phyloP scores from a whole-genome alignment of 2,888 invertebrate species.

The Plagodis dolabraria region DNA sequence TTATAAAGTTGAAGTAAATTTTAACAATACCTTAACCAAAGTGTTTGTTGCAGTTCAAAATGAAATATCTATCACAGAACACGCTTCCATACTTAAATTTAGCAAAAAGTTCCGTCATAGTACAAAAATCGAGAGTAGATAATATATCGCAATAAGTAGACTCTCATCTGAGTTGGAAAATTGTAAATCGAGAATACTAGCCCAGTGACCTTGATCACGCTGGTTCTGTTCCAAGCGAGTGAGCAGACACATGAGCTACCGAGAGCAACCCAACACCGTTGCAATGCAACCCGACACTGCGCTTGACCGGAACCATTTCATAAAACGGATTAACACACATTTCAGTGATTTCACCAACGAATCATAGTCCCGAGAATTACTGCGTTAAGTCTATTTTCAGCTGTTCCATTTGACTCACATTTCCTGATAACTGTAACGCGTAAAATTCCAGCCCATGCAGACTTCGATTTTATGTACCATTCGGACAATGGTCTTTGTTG shows the following conservation, averaged over 20 bases:
- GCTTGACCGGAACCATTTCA: conserved; percentile 46
- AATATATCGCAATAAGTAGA: conserved; percentile 2
- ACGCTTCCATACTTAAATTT: conserved; percentile 1
- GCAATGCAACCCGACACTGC: conserved; percentile 56
- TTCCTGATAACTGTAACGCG: neutral
- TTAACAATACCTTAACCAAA: no score
- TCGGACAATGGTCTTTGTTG: conserved; percentile 39
- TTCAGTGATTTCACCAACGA: conserved; percentile 10
- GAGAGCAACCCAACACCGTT: conserved; percentile 52
- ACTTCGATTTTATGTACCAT: conserved; percentile 31
- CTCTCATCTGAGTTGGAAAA: conserved; percentile 40
- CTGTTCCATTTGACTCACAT: neutral
- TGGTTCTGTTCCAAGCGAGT: conserved; percentile 61
- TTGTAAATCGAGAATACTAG: conserved; percentile 55
- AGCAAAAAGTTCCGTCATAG: neutral
- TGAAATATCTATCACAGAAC: neutral
- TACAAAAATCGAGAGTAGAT: conserved; percentile 1
- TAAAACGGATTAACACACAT: conserved; percentile 15
- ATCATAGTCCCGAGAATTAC: neutral
- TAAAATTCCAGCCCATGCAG: conserved; percentile 10
- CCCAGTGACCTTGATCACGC: conserved; percentile 67
- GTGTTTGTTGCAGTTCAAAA: neutral
- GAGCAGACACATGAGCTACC: conserved; percentile 60
- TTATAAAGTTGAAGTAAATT: no score
- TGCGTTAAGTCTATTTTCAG: conserved; percentile 8